These are phyloP conservation scores for Cuculus canorus DNA, from an alignment of 2,797 vertebrate genomes.

Conservation along the genomic window DNA sequence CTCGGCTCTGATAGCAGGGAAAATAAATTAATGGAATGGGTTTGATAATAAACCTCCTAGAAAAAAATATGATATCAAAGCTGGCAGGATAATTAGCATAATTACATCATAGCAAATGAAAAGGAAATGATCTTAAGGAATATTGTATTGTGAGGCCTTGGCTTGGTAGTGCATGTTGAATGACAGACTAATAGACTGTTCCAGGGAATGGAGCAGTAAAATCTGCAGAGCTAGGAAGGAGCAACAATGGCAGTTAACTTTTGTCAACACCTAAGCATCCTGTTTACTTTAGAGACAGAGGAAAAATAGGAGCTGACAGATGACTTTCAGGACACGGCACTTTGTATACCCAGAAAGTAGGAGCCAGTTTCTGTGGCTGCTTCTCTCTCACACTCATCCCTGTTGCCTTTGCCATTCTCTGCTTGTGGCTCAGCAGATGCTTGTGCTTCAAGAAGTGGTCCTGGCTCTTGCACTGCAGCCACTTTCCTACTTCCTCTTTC, in stretches of 20 bases:
- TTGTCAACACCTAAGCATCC: neutral
- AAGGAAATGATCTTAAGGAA: constrained; percentile 43
- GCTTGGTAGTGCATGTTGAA: constrained; percentile 12
- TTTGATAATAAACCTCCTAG: constrained; percentile 51
- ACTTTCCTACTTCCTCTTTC: neutral
- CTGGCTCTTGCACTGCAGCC: rapidly evolving
- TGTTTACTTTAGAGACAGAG: neutral
- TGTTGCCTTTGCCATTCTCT: neutral
- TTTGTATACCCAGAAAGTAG: neutral
- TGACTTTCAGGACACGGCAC: rapidly evolving
- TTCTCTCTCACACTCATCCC: neutral
- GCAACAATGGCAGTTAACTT: constrained; percentile 3
- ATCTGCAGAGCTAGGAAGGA: constrained; percentile 17
- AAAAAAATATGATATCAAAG: constrained; percentile 36
- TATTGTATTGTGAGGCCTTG: neutral
- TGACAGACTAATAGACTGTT: constrained; percentile 50
- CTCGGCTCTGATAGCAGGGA: neutral
- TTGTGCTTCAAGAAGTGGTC: neutral
- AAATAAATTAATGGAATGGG: constrained; percentile 41
- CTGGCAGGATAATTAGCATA: constrained; percentile 43
- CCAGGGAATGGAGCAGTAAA: constrained; percentile 57
- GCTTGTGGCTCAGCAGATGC: neutral
- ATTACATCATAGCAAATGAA: constrained; percentile 41
- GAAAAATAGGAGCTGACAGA: neutral
- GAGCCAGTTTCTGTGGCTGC: neutral